Evolutionary conservation across 2,797 vertebrate genomes (phyloP).

Genomic region (Aplochiton taeniatus): DNA sequence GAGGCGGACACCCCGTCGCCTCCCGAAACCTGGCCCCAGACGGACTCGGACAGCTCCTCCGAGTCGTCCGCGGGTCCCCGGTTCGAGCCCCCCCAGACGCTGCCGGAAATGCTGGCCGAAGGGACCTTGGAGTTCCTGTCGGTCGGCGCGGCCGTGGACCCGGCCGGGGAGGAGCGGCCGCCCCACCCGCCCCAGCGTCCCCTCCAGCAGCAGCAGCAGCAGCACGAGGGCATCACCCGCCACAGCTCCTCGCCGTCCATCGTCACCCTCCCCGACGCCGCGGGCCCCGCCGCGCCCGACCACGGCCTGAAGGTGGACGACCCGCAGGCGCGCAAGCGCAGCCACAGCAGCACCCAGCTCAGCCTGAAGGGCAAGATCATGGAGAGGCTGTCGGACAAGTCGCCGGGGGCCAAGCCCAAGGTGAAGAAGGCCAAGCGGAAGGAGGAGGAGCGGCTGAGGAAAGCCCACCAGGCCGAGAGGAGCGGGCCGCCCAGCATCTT

Average conservation of each 20-base stretch:
- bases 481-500: slow-evolving; percentile 87
- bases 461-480: slow-evolving; percentile 84
- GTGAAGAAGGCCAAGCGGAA: slow-evolving; percentile 89
- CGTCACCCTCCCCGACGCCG: slow-evolving; percentile 77
- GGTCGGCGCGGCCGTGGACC: slow-evolving; percentile 45
- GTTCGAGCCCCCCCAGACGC: slow-evolving; percentile 63
- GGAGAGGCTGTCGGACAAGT: slow-evolving; percentile 88
- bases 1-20: slow-evolving; percentile 52
- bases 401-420: slow-evolving; percentile 95
- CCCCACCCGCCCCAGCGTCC: slow-evolving; percentile 50
- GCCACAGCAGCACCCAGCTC: slow-evolving; percentile 95
- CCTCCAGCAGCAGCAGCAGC: slow-evolving; percentile 77
- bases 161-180: slow-evolving; percentile 55
- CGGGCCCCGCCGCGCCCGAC: slow-evolving; percentile 62
- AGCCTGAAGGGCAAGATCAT: slow-evolving; percentile 91
- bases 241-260: slow-evolving; percentile 94
- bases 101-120: slow-evolving; percentile 79
- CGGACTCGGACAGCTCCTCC: slow-evolving; percentile 77
- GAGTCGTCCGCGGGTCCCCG: slow-evolving; percentile 20
- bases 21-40: slow-evolving; percentile 73
- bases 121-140: slow-evolving; percentile 83
- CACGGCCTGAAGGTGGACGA: slow-evolving; percentile 72
- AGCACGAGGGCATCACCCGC: slow-evolving; percentile 77
- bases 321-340: slow-evolving; percentile 84
- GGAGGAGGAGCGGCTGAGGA: slow-evolving; percentile 81